phyloP scores from a whole-genome alignment of 2,113 vertebrate genomes.

The Nesogale talazaci region DNA sequence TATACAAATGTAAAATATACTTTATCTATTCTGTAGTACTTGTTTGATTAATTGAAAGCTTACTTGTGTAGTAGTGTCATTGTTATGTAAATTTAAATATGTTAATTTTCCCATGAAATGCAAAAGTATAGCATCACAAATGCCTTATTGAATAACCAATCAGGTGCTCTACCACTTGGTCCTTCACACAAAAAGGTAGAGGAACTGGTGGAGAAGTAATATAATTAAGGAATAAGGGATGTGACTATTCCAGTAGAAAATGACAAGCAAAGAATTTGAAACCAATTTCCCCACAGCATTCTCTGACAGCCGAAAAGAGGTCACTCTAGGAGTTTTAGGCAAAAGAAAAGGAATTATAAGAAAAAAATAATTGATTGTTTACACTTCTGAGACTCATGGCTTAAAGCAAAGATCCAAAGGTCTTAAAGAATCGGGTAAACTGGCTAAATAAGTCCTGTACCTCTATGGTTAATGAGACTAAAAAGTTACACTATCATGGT shows the following conservation, averaged over 20 bases:
- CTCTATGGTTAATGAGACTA: background rate
- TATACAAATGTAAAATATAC: no score
- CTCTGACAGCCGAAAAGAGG: background rate
- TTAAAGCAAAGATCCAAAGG: background rate
- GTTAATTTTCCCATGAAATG: no score
- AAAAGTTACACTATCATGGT: background rate
- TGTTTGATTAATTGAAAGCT: no score
- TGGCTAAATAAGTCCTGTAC: background rate
- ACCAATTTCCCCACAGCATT: no score
- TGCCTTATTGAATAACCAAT: background rate
- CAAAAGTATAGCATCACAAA: no score
- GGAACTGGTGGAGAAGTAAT: background rate
- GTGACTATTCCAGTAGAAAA: background rate
- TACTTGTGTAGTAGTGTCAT: no score
- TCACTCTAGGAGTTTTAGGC: background rate
- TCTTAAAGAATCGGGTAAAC: background rate
- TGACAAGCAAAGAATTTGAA: background rate
- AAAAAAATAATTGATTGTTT: background rate
- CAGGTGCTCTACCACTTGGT: background rate
- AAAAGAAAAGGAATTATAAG: background rate
- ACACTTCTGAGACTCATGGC: background rate
- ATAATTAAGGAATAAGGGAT: background rate
- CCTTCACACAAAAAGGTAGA: background rate
- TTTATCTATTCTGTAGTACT: no score
- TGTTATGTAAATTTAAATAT: no score